Conservation (phyloP, 2,888 invertebrate species). For the Teleogryllus oceanicus region DNA sequence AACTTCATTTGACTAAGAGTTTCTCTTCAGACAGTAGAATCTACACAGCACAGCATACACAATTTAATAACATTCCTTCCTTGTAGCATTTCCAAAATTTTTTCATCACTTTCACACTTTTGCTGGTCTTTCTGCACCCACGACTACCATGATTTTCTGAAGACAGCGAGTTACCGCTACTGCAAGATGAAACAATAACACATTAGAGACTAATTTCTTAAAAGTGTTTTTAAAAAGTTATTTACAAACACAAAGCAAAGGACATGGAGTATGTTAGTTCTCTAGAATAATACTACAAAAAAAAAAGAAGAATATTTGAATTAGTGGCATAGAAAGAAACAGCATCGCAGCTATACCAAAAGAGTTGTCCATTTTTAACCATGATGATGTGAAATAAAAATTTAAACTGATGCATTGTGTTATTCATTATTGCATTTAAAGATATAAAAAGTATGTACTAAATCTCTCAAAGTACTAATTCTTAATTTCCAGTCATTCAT, state of each 20-base stretch:
- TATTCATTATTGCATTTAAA: no score
- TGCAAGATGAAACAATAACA: conserved; percentile 44
- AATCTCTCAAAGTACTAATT: no score
- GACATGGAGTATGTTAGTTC: background rate
- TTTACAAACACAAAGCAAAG: conserved; percentile 33
- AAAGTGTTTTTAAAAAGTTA: conserved; percentile 26
- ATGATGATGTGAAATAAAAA: no score
- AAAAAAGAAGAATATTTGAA: conserved; percentile 31
- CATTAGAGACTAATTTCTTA: conserved; percentile 21
- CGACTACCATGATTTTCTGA: conserved; percentile 70
- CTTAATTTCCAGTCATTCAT: no score
- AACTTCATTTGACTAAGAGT: background rate
- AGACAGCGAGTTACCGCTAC: conserved; percentile 60
- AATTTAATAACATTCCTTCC: background rate
- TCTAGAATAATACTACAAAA: background rate
- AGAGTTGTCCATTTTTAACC: no score
- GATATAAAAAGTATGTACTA: no score
- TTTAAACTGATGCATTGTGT: no score
- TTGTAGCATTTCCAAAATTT: background rate
- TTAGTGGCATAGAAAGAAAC: conserved; percentile 18
- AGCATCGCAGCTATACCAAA: no score
- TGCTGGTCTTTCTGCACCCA: conserved; percentile 68
- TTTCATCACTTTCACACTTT: conserved; percentile 54
- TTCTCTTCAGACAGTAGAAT: background rate
- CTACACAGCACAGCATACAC: background rate